Evolutionary conservation across 92 coral and sea anemone genomes (phyloP), one percentile per base, ranked within the genome.

Genomic region (Virgularia gustaviana): DNA sequence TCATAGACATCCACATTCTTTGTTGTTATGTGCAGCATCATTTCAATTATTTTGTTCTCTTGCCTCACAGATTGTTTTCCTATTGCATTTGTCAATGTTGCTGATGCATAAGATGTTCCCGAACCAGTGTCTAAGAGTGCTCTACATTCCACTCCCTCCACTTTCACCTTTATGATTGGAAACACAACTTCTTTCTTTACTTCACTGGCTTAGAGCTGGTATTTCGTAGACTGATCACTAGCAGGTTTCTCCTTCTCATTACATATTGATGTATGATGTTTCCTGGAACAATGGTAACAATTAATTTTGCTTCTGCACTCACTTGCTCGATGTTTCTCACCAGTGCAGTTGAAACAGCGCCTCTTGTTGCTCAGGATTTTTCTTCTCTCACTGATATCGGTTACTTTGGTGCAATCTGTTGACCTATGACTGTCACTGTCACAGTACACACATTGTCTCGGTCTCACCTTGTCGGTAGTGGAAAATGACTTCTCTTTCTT

Each of bases 221-320:
- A n/a, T 38, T 43, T 18, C 83, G 85, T 67, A 80, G 57, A 54
- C 73, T 68, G 15, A 68, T 76, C 18, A 79, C 77, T 49, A 80
- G 63, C 82, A 82, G 37, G 79, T 35, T 49, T n/a, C 10, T 52
- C 54, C 55, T 66, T 35, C 67, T 70, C 57, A 36, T 81, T 81
- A 75, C 87, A 82, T 55, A 86, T 83, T 11, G 79, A 78, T 2
- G 80, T 86, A 71, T 86, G 90, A 28, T 86, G 90, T 25, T 52
- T 66, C 19, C 76, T 79, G 28, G 49, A 52, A 58, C 79, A 81
- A 41, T 72, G 57, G 37, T 81, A 81, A 33, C 90, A 78, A 29
- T 68, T 76, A 1, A 75, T 52, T 28, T 79, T 78, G 33, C 79
- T 72, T 6, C 45, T 74, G 51, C 87, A 86, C 4, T 59, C 83